phyloP scores from a whole-genome alignment of 2,113 vertebrate species.

The Coracopsis vasa region DNA sequence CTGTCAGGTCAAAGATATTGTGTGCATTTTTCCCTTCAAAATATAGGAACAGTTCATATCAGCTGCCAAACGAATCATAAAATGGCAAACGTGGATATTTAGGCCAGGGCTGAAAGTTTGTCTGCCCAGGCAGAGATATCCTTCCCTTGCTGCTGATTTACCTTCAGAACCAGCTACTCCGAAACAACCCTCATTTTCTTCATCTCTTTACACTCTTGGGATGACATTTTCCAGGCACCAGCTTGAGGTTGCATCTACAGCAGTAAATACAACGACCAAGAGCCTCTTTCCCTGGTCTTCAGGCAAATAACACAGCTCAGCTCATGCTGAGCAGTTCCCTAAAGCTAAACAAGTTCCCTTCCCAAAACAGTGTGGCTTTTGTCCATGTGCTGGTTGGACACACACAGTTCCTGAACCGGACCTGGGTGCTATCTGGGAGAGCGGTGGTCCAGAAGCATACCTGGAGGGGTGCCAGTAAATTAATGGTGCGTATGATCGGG shows the following conservation, averaged over 20 bases:
- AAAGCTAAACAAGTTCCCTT: neutral
- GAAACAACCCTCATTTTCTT: neutral
- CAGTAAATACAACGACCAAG: neutral
- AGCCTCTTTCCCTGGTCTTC: neutral
- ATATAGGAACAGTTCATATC: neutral
- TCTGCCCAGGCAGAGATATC: neutral
- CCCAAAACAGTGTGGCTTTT: neutral
- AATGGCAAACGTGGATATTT: neutral
- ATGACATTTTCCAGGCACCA: neutral
- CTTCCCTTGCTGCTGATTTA: neutral
- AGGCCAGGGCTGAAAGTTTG: neutral
- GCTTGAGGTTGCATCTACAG: neutral
- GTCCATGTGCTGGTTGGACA: rapidly evolving
- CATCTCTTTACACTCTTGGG: neutral
- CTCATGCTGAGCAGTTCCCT: neutral
- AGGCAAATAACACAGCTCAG: neutral
- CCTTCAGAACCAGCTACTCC: neutral
- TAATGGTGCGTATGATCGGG: neutral
- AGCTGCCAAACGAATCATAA: neutral
- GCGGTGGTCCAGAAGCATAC: neutral
- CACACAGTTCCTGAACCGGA: neutral
- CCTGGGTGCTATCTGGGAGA: neutral
- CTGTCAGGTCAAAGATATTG: neutral
- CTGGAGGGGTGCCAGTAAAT: neutral
- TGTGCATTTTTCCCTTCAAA: neutral